Conservation (phyloP, 2,888 invertebrate species). For the Caenorhabditis wallacei region DNA sequence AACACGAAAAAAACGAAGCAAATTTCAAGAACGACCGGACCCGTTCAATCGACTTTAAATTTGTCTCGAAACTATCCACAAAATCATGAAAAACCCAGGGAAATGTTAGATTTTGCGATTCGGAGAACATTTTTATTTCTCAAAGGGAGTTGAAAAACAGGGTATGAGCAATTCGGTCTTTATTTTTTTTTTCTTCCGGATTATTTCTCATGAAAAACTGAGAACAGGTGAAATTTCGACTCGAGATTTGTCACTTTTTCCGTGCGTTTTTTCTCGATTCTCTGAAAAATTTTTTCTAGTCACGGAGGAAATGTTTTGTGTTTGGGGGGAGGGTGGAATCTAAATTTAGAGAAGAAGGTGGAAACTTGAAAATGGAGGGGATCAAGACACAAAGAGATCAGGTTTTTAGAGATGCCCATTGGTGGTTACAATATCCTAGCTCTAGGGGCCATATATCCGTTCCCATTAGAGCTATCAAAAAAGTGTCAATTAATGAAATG, state of each 20-base stretch:
- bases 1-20: conserved; percentile 10
- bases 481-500: too few species aligned
- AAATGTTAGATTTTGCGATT: conserved; percentile 41
- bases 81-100: conserved; percentile 47
- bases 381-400: too few species aligned
- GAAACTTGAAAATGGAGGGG: neutral
- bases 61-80: conserved; percentile 18
- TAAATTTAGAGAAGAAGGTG: neutral
- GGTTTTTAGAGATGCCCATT: too few species aligned
- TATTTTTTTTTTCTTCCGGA: too few species aligned
- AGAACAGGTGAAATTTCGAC: conserved; percentile 10
- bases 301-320: neutral
- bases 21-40: neutral
- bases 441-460: too few species aligned
- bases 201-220: neutral
- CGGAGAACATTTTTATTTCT: conserved; percentile 8
- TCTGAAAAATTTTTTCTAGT: neutral
- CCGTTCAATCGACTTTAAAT: neutral
- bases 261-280: neutral
- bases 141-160: neutral
- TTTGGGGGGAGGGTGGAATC: neutral
- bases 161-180: too few species aligned
- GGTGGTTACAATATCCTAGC: too few species aligned
- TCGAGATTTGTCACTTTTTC: conserved; percentile 35
- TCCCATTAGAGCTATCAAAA: too few species aligned